These are phyloP conservation scores for Pyxicephalus adspersus DNA, from an alignment of 2,113 vertebrate genomes.

Conservation along the genomic window DNA sequence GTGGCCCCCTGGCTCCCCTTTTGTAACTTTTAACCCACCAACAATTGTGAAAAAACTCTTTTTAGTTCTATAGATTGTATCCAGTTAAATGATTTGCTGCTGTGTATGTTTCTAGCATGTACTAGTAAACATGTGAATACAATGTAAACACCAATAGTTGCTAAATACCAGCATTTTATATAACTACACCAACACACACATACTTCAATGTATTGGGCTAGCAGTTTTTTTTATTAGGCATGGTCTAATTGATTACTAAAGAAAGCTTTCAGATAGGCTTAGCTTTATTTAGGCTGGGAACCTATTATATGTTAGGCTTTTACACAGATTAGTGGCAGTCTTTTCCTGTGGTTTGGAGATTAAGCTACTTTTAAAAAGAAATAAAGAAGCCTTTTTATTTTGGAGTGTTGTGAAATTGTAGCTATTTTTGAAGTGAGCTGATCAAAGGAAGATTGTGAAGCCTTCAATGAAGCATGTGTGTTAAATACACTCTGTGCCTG, in stretches of 20 bases:
- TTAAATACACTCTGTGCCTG: not conserved
- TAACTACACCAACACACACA: no score
- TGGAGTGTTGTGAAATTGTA: constrained; percentile 24
- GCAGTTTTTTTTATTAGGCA: not conserved
- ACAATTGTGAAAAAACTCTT: no score
- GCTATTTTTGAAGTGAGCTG: constrained; percentile 5
- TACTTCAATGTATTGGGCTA: not conserved
- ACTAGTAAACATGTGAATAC: no score
- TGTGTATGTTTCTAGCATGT: no score
- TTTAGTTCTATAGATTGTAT: no score
- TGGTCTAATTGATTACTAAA: not conserved
- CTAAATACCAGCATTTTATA: no score
- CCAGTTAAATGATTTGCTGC: no score
- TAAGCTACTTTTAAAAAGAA: constrained; percentile 24
- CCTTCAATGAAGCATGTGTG: constrained; percentile 11
- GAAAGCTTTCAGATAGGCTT: not conserved
- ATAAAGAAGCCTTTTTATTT: constrained; percentile 10
- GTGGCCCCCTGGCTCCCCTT: no score
- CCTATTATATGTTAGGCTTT: not conserved
- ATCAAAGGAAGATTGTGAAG: constrained; percentile 36
- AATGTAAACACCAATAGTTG: no score
- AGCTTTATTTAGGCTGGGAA: not conserved
- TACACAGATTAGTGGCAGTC: not conserved
- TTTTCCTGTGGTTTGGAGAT: constrained; percentile 17
- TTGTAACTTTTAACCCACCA: no score